Evolutionary conservation across 2,113 vertebrate species (phyloP), one percentile per base, ranked within the genome.

Genomic region (Hippocampus zosterae): DNA sequence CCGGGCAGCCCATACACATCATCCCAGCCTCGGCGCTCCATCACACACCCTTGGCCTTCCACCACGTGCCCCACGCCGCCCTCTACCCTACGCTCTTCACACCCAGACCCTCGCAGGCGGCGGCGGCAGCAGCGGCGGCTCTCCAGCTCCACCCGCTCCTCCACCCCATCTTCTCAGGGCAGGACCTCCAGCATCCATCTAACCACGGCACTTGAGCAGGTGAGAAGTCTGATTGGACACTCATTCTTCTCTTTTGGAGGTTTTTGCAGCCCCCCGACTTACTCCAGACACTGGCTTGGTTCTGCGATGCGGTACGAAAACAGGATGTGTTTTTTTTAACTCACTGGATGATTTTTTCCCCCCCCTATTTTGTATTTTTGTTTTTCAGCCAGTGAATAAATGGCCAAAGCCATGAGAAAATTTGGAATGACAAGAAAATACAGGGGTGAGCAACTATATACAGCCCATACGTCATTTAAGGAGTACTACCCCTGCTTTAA

Each of bases 121-220:
- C 97, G 0, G 96, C 96, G 0, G 96, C 96, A 0, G 96, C 96
- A 0, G 96, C 96, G 1, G 97, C 96, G 1, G 97, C 96, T 4
- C 90, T 98, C 23, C 97, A 99, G 76, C 94, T 99, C 19, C 97
- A 99, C 86, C 97, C 97, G 2, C 86, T 99, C 13, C 93, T 99
- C 67, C 97, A 99, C 89, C 97, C 97, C 70, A 98, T 98, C 77
- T 99, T 99, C 94, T 98, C 97, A 93, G 96, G 97, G 76, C 97
- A 99, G 90, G 97, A 99, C 92, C 95, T 99, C 83, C 97, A 99
- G 86, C 97, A 99, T 64, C 97, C 95, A 0, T 97, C 96, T 23
- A 98, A 94, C 76, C 96, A 99, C 1, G 97, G 97, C 84, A 97
- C 97, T 73, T 99, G 96, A 98, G 88, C 59, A 56, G n/a, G 25